These are phyloP conservation scores for Troglohyphantes excavatus DNA, from an alignment of 2,888 invertebrate species.

Conservation along the genomic window DNA sequence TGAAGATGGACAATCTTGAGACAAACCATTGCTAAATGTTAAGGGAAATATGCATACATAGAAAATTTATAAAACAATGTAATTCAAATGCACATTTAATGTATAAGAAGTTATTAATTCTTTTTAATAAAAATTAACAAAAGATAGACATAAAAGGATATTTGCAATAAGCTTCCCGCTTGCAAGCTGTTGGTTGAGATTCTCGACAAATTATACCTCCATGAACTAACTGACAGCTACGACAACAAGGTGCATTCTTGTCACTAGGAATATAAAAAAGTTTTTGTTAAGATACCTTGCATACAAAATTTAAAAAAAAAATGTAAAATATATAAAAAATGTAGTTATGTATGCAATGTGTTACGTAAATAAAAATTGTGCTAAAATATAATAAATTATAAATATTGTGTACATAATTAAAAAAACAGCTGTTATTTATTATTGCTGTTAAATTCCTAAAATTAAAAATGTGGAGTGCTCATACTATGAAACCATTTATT, in stretches of 20 bases:
- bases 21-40: conserved; percentile 86
- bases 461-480: too few relatives aligned
- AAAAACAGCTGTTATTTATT: too few relatives aligned
- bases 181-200: conserved; percentile 94
- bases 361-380: too few relatives aligned
- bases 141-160: conserved; percentile 79
- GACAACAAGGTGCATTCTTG: conserved; percentile 97
- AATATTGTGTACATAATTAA: too few relatives aligned
- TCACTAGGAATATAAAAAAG: conserved; percentile 86
- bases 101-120: too few relatives aligned
- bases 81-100: background rate
- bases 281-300: background rate
- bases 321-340: background rate
- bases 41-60: conserved; percentile 19
- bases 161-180: conserved; percentile 88
- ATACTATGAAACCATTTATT: too few relatives aligned
- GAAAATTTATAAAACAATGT: background rate
- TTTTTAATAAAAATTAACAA: too few relatives aligned
- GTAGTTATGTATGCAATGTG: background rate
- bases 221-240: conserved; percentile 93
- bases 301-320: background rate
- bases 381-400: too few relatives aligned
- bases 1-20: conserved; percentile 92
- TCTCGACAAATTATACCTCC: conserved; percentile 88
- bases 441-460: too few relatives aligned